Percentiles rank a stretch among this genome's conserved stretches.
phyloP scores from a whole-genome alignment of 2,888 invertebrate species.

The Harpalus rufipes region DNA sequence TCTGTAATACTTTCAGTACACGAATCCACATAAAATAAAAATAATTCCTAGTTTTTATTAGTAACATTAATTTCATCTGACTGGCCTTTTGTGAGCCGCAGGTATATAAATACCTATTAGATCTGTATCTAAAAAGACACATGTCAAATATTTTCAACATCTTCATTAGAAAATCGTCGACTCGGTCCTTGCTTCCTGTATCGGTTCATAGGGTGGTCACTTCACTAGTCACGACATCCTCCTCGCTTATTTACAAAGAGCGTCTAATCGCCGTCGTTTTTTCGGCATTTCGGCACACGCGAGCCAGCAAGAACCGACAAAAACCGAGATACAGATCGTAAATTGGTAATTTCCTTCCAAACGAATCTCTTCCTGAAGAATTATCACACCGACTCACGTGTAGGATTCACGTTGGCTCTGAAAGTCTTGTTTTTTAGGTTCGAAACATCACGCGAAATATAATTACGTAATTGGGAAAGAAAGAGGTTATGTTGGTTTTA shows the following conservation, averaged over 20 bases:
- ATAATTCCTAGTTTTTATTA: slow-evolving; percentile 13
- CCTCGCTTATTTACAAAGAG: slow-evolving; percentile 43
- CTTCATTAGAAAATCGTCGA: slow-evolving; percentile 55
- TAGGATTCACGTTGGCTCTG: background rate
- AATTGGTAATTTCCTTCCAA: slow-evolving; percentile 50
- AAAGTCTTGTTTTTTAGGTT: background rate
- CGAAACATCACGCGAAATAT: slow-evolving; percentile 27
- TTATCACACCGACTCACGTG: slow-evolving; percentile 24
- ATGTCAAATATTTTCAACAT: slow-evolving; percentile 58
- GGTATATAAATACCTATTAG: slow-evolving; percentile 28
- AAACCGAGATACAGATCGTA: slow-evolving; percentile 46
- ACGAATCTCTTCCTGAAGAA: slow-evolving; percentile 42
- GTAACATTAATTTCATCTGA: slow-evolving; percentile 15
- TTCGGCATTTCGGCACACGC: slow-evolving; percentile 46
- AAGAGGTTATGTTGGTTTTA: slow-evolving; percentile 21
- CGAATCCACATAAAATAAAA: background rate
- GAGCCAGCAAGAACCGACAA: background rate
- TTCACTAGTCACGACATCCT: slow-evolving; percentile 14
- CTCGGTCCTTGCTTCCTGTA: slow-evolving; percentile 35
- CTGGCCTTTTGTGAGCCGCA: slow-evolving; percentile 5
- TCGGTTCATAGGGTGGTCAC: slow-evolving; percentile 32
- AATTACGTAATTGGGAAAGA: slow-evolving; percentile 26
- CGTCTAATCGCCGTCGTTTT: slow-evolving; percentile 27
- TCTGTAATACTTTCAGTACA: background rate
- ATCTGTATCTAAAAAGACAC: slow-evolving; percentile 56